These are phyloP conservation scores for Symphodus melops DNA, from an alignment of 2,113 vertebrate genomes.

Conservation along the genomic window DNA sequence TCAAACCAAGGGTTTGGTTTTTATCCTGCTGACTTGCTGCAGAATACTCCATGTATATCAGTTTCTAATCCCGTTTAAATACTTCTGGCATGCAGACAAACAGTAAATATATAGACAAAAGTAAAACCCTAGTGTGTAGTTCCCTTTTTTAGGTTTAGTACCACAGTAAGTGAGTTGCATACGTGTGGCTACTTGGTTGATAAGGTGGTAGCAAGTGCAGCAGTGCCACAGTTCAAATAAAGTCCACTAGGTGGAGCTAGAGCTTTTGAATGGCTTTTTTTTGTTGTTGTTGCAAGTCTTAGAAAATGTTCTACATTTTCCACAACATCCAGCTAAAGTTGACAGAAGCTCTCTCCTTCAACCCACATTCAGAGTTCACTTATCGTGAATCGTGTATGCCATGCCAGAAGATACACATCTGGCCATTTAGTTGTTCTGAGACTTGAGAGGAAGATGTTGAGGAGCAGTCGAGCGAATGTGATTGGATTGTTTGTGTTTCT, in stretches of 20 bases:
- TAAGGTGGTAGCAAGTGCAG: neutral
- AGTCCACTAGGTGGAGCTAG: conserved; percentile 39
- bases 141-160: too few species aligned
- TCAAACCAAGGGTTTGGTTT: neutral
- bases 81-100: too few species aligned
- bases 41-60: too few species aligned
- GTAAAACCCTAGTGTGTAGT: too few species aligned
- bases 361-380: neutral
- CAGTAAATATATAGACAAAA: too few species aligned
- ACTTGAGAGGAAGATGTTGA: too few species aligned
- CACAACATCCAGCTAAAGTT: neutral
- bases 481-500: neutral
- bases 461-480: neutral
- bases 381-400: neutral
- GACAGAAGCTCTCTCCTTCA: neutral
- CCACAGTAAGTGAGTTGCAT: too few species aligned
- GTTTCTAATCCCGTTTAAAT: too few species aligned
- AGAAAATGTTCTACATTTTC: neutral
- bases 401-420: too few species aligned
- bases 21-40: neutral
- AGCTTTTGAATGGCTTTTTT: neutral
- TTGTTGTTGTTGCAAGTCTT: neutral
- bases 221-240: neutral
- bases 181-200: too few species aligned
- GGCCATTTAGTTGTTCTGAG: neutral